Evolutionary conservation across 2,113 vertebrate species (phyloP).

Genomic region (Salvelinus fontinalis): DNA sequence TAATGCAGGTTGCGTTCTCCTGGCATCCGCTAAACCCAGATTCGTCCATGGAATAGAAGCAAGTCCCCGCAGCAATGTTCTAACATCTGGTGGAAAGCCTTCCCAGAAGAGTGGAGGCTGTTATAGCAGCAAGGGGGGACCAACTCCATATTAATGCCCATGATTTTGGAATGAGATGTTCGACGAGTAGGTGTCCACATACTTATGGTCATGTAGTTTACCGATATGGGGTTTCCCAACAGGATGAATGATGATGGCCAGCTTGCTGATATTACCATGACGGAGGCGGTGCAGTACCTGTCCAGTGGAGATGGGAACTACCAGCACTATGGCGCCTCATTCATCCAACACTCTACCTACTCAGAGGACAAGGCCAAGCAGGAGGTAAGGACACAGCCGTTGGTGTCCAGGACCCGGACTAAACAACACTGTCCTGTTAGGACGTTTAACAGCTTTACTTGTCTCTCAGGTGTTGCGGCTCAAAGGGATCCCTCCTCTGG

Average conservation of each 20-base stretch:
- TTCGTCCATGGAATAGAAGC: no score
- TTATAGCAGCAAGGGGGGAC: no score
- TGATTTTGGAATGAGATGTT: no score
- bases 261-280: slow-evolving; percentile 76
- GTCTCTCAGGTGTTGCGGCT: slow-evolving; percentile 80
- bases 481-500: slow-evolving; percentile 81
- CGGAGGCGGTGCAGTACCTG: slow-evolving; percentile 84
- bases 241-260: slow-evolving; percentile 65
- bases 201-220: not conserved
- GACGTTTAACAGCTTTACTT: not conserved
- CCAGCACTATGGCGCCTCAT: slow-evolving; percentile 87
- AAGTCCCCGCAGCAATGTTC: no score
- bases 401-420: not conserved
- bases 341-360: slow-evolving; percentile 90
- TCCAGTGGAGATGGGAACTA: slow-evolving; percentile 73
- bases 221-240: slow-evolving; percentile 11
- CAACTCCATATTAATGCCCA: no score
- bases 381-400: slow-evolving; percentile 74
- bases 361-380: slow-evolving; percentile 86
- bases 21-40: no score
- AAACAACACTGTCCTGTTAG: not conserved
- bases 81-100: no score
- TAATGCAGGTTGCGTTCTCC: no score
- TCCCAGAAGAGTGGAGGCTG: no score
- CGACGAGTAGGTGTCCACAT: no score